Base-by-base conservation (phyloP, 2,113 vertebrate species). In the Microcebus griseorufus region DNA sequence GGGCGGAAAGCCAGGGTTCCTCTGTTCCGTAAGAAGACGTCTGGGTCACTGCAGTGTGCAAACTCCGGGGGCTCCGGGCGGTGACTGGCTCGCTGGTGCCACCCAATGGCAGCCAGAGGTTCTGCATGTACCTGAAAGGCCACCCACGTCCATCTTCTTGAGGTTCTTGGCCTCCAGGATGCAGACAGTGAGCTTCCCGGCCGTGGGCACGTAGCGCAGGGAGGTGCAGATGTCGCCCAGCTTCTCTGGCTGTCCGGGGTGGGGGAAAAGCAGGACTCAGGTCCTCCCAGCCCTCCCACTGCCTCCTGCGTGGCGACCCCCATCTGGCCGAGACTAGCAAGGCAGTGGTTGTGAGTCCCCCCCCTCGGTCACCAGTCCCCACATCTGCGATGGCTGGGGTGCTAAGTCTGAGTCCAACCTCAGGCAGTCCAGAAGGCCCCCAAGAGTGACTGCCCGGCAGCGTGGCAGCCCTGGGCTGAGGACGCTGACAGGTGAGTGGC, bases 141-240 rank as follows among this genome's bases (percentile, higher is more conserved):
- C 99, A 0, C 99, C 99, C 0, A 99, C 99, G 34, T 99, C 99
- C 99, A 99, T 99, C 98, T 99, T 99, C 99, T 99, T 99, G 97
- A 99, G 99, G 98, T 99, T 99, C 99, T 99, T 99, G 93, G 99
- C 99, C 87, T 99, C 99, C 98, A 99, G 98, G 96, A 99, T 99
- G 94, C 99, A 99, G 97, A 99, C 99, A 4, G 99, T 99, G 97
- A 99, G 99, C 95, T 99, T 99, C 76, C 99, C 99, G 0, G 99
- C 99, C 0, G 99, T 99, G 95, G 99, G 99, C 97, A 99, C 99
- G 0, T 99, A 99, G 91, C 99, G 99, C 72, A 99, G 98, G 51
- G 99, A 99, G 97, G 99, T 99, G 98, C 99, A 99, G 98, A 99
- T 99, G 96, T 99, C 99, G 13, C 99, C 99, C 69, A 99, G 98